Percentiles rank a stretch among this genome's conserved stretches.
Conservation (phyloP, 2,113 vertebrate species). For the Nerophis lumbriciformis region DNA sequence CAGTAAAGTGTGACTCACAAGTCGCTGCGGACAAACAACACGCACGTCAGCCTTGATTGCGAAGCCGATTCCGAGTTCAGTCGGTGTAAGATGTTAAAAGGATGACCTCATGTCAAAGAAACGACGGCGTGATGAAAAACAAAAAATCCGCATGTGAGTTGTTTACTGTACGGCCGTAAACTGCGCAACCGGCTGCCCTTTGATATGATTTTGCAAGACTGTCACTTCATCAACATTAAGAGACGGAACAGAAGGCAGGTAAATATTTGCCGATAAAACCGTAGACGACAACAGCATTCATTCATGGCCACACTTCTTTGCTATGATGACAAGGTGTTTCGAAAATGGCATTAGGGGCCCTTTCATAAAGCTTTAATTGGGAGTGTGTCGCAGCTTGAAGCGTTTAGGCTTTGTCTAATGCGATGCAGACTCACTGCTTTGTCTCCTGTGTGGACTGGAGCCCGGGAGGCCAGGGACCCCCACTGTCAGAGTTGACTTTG, state of each 20-base stretch:
- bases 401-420: conserved; percentile 75
- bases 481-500: conserved; percentile 61
- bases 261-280: conserved; percentile 42
- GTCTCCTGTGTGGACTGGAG: conserved; percentile 60
- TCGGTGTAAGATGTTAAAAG: background rate
- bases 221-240: background rate
- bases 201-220: conserved; percentile 1
- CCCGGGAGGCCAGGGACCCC: conserved; percentile 60
- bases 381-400: conserved; percentile 76
- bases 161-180: background rate
- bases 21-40: conserved; percentile 3
- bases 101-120: background rate
- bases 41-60: background rate
- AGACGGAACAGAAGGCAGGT: conserved; percentile 35
- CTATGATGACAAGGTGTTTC: conserved; percentile 72
- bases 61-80: background rate
- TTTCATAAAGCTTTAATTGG: conserved; percentile 77
- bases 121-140: background rate
- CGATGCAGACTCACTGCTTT: conserved; percentile 64
- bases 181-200: background rate
- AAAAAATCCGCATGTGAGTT: background rate
- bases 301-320: conserved; percentile 41
- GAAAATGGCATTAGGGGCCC: conserved; percentile 74
- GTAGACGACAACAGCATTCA: conserved; percentile 38
- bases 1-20: conserved; percentile 54